phyloP scores from a whole-genome alignment of 2,113 vertebrate species.

The Rhegmatorhina hoffmannsi region DNA sequence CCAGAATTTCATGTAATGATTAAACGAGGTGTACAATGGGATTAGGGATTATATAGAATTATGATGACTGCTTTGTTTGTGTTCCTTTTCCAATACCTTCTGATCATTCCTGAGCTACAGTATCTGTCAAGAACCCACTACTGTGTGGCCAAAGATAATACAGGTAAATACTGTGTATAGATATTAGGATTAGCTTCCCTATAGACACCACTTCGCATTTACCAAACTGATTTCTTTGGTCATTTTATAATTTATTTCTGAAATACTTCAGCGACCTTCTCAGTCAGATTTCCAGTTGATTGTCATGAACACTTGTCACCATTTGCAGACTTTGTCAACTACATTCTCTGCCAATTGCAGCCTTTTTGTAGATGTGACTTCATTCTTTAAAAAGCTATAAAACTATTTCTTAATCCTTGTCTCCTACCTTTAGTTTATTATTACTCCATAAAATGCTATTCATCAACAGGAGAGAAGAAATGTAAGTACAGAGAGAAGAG shows the following conservation, averaged over 20 bases:
- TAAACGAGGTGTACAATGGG: neutral
- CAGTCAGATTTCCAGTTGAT: neutral
- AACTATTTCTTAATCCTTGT: neutral
- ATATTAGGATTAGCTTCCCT: neutral
- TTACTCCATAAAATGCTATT: neutral
- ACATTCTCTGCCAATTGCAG: fast-evolving
- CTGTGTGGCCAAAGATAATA: neutral
- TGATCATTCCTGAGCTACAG: neutral
- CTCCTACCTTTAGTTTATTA: neutral
- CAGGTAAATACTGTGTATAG: neutral
- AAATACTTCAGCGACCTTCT: neutral
- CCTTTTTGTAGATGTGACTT: neutral
- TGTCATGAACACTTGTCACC: neutral
- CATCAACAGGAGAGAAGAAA: neutral
- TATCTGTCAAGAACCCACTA: neutral
- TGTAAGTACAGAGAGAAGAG: neutral
- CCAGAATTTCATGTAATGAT: neutral
- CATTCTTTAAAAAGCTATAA: neutral
- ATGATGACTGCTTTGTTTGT: neutral
- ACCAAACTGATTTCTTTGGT: neutral
- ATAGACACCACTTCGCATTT: fast-evolving
- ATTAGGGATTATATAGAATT: neutral
- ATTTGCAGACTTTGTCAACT: neutral
- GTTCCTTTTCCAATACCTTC: neutral
- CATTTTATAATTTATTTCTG: neutral